Percentiles rank a stretch among this genome's conserved stretches.
Conservation (phyloP, 2,888 invertebrate genomes). For the Microctonus brassicae region DNA sequence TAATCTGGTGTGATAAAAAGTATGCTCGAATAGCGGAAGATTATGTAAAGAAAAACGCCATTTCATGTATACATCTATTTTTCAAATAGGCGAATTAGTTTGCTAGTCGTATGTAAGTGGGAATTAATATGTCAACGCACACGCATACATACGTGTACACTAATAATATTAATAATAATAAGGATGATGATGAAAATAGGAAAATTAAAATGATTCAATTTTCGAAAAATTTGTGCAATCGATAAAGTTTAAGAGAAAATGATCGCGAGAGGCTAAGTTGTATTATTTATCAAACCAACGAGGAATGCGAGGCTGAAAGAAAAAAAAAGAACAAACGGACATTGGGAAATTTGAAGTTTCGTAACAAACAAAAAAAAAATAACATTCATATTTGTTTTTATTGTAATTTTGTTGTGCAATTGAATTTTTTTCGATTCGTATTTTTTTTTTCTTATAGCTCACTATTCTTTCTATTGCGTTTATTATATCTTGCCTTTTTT, state of each 20-base stretch:
- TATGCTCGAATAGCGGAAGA: background rate
- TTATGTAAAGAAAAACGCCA: background rate
- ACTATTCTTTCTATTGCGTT: constrained; percentile 43
- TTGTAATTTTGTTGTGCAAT: constrained; percentile 53
- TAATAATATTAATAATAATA: constrained; percentile 8
- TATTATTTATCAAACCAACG: background rate
- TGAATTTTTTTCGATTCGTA: constrained; percentile 51
- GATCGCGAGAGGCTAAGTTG: background rate
- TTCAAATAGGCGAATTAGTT: constrained; percentile 35
- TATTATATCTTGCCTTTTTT: constrained; percentile 26
- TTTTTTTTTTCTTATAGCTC: constrained; percentile 53
- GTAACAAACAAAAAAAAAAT: background rate
- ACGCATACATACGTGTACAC: constrained; percentile 31
- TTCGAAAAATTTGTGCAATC: background rate
- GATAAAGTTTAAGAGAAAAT: background rate
- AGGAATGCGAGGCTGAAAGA: background rate
- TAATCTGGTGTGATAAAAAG: background rate
- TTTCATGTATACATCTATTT: constrained; percentile 29
- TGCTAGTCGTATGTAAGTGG: constrained; percentile 32
- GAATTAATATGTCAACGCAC: constrained; percentile 42
- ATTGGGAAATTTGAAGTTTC: background rate
- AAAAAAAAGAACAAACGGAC: background rate
- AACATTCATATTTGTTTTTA: constrained; percentile 44
- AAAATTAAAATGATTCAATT: background rate
- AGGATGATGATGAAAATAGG: background rate